Conservation (phyloP, 2,113 vertebrate species). For the Brachypteracias leptosomus region DNA sequence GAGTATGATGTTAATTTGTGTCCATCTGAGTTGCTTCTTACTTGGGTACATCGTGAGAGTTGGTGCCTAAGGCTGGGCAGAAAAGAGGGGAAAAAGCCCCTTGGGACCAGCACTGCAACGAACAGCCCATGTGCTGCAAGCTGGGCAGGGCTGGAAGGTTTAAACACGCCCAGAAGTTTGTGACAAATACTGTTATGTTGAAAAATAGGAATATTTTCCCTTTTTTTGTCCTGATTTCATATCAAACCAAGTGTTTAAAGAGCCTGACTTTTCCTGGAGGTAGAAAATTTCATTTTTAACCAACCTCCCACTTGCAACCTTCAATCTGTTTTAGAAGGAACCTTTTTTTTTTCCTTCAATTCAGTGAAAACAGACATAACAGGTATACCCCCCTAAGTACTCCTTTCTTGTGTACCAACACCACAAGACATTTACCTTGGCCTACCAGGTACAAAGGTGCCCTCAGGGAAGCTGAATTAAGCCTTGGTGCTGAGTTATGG, state of each 20-base stretch:
- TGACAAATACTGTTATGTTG: not conserved
- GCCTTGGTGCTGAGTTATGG: constrained; percentile 22
- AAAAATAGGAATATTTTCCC: not conserved
- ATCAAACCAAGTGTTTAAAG: not conserved
- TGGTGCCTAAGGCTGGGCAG: not conserved
- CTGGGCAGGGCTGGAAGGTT: not conserved
- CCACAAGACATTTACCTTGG: not conserved
- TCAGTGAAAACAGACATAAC: not conserved
- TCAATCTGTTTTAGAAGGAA: not conserved
- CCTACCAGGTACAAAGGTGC: not conserved
- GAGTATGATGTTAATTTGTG: not conserved
- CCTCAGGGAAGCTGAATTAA: constrained; percentile 7
- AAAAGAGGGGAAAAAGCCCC: not conserved
- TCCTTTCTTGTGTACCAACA: not conserved
- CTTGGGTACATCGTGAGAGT: not conserved
- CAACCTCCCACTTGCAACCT: not conserved
- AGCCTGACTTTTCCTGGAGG: not conserved
- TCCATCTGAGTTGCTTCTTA: not conserved
- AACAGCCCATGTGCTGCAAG: not conserved
- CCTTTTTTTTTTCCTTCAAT: not conserved
- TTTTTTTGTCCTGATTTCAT: not conserved
- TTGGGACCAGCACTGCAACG: not conserved
- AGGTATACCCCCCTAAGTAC: not conserved
- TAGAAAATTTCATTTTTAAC: not conserved
- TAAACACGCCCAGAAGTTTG: not conserved